These are phyloP conservation scores for Cygnus atratus DNA, from an alignment of 2,113 vertebrate genomes.

Conservation along the genomic window DNA sequence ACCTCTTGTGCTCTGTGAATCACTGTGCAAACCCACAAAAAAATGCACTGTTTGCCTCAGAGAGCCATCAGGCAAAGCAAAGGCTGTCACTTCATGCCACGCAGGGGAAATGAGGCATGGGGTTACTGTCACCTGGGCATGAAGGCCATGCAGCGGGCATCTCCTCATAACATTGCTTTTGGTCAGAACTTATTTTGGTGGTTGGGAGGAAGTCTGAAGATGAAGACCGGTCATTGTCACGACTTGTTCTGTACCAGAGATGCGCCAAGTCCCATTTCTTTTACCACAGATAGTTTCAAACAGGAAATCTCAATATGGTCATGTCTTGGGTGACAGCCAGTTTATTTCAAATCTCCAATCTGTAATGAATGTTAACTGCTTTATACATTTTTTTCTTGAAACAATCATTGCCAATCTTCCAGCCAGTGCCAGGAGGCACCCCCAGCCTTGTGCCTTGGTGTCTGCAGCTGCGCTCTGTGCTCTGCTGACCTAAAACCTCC, in stretches of 20 bases:
- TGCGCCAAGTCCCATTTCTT: neutral
- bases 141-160: neutral
- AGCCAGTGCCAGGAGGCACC: neutral
- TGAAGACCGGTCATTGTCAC: neutral
- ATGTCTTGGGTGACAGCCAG: neutral
- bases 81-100: neutral
- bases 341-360: neutral
- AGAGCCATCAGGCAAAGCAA: neutral
- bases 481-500: neutral
- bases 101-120: neutral
- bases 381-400: neutral
- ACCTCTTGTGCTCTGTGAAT: neutral
- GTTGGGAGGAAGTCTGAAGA: neutral
- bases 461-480: neutral
- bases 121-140: fast-evolving
- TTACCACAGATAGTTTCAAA: neutral
- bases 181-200: neutral
- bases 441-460: neutral
- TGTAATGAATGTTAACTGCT: neutral
- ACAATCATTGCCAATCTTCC: neutral
- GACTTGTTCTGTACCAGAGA: neutral
- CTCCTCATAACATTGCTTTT: neutral
- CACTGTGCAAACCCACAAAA: fast-evolving
- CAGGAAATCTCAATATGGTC: neutral
- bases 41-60: neutral